These are phyloP conservation scores for Acanthosepion pharaonis DNA, from an alignment of 2,888 invertebrate species.

Conservation along the genomic window DNA sequence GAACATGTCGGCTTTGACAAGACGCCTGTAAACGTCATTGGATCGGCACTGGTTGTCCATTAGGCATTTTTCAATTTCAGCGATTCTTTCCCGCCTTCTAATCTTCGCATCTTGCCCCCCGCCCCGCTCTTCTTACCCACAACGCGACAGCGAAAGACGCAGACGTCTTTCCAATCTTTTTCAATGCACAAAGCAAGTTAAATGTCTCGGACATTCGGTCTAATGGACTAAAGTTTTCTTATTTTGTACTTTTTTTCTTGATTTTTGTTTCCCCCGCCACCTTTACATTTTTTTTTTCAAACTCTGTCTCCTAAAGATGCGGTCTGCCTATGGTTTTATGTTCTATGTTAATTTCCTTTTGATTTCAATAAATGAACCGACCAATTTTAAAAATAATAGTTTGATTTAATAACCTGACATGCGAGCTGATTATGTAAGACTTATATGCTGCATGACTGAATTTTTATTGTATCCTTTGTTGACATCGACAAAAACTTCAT, in stretches of 20 bases:
- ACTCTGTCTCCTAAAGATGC: background rate
- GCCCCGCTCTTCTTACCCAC: background rate
- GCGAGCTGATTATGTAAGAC: no score
- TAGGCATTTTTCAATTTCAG: background rate
- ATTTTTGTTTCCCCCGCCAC: background rate
- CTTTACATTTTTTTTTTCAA: background rate
- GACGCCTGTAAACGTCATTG: background rate
- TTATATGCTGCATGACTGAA: no score
- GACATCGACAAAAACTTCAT: no score
- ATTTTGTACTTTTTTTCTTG: background rate
- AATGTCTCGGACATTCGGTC: background rate
- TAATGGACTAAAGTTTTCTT: background rate
- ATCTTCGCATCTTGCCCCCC: background rate
- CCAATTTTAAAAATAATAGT: no score
- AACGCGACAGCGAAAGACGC: background rate
- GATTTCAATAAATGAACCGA: no score
- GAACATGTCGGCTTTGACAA: background rate
- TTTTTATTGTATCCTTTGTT: no score
- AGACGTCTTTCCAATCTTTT: background rate
- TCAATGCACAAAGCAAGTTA: background rate
- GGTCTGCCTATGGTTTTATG: no score
- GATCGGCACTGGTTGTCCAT: background rate
- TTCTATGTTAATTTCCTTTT: no score
- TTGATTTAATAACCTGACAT: no score
- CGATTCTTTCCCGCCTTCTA: background rate